Conservation (phyloP, 2,888 invertebrate species). For the Dryobota labecula region DNA sequence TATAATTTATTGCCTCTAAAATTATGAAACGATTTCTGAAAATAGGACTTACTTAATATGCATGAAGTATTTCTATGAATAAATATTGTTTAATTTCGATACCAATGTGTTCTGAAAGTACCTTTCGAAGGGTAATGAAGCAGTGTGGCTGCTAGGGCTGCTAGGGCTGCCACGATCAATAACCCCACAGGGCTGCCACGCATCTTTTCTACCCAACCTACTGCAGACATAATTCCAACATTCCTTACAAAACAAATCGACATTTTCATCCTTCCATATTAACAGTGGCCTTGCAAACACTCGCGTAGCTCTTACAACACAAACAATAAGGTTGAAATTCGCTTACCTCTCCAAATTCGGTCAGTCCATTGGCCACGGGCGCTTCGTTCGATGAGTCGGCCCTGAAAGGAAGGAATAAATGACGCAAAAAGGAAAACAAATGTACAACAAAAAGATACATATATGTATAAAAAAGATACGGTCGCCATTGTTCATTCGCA, state of each 20-base stretch:
- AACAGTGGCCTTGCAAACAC: slow-evolving; percentile 48
- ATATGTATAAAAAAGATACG: slow-evolving; percentile 55
- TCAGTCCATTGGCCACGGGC: slow-evolving; percentile 86
- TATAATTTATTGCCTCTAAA: not conserved
- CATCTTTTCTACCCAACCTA: slow-evolving; percentile 8
- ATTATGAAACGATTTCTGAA: not conserved
- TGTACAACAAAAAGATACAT: slow-evolving; percentile 56
- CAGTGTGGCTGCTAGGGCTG: not conserved
- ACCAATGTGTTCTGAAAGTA: too few relatives aligned
- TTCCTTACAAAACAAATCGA: slow-evolving; percentile 54
- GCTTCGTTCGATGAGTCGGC: slow-evolving; percentile 90
- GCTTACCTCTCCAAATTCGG: slow-evolving; percentile 89
- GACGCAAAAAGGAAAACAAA: slow-evolving; percentile 73
- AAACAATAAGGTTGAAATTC: slow-evolving; percentile 63
- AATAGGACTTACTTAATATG: not conserved
- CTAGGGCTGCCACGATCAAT: slow-evolving; percentile 21
- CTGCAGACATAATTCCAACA: slow-evolving; percentile 34
- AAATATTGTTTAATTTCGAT: not conserved
- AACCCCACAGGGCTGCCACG: slow-evolving; percentile 33
- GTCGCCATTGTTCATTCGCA: slow-evolving; percentile 69
- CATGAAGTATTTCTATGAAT: not conserved
- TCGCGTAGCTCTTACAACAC: slow-evolving; percentile 55
- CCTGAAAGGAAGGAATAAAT: slow-evolving; percentile 84
- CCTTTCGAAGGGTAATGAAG: slow-evolving; percentile 3
- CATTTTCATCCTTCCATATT: slow-evolving; percentile 44